Percentiles rank a stretch among this genome's conserved stretches.
Conservation (phyloP, 2,797 vertebrate genomes). For the Cetoscarus ocellatus region DNA sequence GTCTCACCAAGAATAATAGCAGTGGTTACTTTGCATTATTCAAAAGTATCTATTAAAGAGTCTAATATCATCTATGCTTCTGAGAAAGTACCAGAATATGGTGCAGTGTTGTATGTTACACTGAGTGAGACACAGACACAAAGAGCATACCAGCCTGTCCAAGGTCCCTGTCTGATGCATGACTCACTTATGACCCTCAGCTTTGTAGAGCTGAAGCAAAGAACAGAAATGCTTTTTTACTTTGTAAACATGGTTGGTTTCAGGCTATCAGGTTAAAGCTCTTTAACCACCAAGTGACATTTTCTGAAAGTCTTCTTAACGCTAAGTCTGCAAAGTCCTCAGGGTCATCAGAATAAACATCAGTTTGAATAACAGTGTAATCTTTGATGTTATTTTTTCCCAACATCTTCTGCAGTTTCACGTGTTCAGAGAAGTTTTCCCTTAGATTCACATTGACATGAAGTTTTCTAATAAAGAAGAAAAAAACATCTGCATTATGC, state of each 20-base stretch:
- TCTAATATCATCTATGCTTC: not conserved
- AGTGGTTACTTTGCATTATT: no score
- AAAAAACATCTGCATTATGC: no score
- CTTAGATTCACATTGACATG: no score
- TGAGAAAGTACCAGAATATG: conserved; percentile 1
- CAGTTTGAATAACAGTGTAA: no score
- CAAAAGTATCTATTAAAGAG: not conserved
- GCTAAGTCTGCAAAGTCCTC: not conserved
- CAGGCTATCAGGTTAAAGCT: conserved; percentile 13
- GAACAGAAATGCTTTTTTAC: conserved; percentile 10
- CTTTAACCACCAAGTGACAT: not conserved
- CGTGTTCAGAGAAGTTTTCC: no score
- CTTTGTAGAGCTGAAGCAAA: conserved; percentile 23
- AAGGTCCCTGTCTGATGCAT: conserved; percentile 42
- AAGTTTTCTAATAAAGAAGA: no score
- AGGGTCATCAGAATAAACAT: no score
- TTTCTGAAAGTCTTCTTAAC: not conserved
- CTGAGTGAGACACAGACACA: conserved; percentile 30
- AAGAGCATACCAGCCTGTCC: conserved; percentile 29
- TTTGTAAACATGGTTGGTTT: conserved; percentile 21
- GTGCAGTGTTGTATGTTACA: conserved; percentile 2
- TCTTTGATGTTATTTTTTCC: no score
- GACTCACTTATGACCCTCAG: conserved; percentile 51
- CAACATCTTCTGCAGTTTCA: no score
- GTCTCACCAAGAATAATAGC: no score